Evolutionary conservation across 2,113 vertebrate species (phyloP).

Genomic region (Hiodon alosoides): DNA sequence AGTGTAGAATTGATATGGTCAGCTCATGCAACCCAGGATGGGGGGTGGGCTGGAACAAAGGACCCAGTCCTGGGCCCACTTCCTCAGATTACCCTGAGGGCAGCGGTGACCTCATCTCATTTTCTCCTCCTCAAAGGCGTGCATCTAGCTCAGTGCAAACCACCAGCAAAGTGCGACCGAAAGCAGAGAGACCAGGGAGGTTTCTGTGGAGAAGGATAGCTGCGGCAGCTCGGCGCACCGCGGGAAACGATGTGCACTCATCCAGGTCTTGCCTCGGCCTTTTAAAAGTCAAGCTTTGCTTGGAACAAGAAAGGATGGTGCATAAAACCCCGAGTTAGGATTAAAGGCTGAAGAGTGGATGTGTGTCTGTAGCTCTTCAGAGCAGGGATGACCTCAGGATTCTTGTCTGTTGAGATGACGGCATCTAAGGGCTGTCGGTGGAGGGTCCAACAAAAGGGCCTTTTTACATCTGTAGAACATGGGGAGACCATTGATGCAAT

Average conservation of each 20-base stretch:
- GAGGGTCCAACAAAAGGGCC: background rate
- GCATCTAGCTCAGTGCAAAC: background rate
- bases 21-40: no score
- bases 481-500: conserved; percentile 8
- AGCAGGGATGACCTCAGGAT: background rate
- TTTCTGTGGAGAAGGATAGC: background rate
- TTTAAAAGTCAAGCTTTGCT: no score
- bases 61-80: background rate
- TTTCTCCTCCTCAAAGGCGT: background rate
- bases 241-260: background rate
- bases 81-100: background rate
- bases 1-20: background rate
- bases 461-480: conserved; percentile 12
- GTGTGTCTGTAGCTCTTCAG: background rate
- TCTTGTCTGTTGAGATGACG: background rate
- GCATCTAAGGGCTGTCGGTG: background rate
- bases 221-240: no score
- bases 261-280: background rate
- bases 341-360: no score
- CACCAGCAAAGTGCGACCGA: background rate
- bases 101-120: background rate
- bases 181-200: background rate
- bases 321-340: no score
- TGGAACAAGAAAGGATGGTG: no score
- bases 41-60: background rate